These are phyloP conservation scores for Poeciliopsis turneri DNA, from an alignment of 2,797 vertebrate species.

Conservation along the genomic window DNA sequence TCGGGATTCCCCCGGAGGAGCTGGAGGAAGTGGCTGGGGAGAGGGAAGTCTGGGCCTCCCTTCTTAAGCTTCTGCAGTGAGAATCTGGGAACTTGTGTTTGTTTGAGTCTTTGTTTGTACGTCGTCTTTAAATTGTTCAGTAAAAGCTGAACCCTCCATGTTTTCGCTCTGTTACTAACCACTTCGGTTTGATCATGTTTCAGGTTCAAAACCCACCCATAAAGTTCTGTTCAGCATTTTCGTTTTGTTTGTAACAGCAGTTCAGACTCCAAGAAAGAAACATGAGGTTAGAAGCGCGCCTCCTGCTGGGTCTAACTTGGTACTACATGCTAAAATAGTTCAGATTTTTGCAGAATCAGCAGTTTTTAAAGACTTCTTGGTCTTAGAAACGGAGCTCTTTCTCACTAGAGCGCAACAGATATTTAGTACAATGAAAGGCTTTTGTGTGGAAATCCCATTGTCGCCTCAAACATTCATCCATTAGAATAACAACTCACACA, in stretches of 20 bases:
- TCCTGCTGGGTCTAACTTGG: background rate
- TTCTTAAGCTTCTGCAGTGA: too few relatives aligned
- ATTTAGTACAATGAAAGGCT: background rate
- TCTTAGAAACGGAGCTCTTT: background rate
- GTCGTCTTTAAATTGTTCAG: background rate
- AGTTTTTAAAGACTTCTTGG: background rate
- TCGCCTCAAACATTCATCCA: too few relatives aligned
- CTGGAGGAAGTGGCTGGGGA: too few relatives aligned
- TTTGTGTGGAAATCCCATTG: background rate
- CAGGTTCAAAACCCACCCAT: background rate
- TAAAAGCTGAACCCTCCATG: background rate
- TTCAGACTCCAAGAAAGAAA: background rate
- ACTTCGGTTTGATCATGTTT: background rate
- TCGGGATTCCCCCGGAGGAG: too few relatives aligned
- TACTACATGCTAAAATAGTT: background rate
- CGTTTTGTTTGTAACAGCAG: background rate
- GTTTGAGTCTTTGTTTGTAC: too few relatives aligned
- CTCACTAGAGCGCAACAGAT: background rate
- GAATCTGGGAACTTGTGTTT: too few relatives aligned
- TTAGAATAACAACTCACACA: too few relatives aligned
- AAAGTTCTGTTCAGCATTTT: background rate
- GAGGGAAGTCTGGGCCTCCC: too few relatives aligned
- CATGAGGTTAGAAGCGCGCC: background rate
- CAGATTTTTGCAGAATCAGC: background rate
- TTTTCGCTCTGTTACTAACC: background rate